A percentile compares a stretch with the other conserved stretches of the same genome.
Evolutionary conservation across 2,888 invertebrate species (phyloP).

Genomic region (Zygaena filipendulae): DNA sequence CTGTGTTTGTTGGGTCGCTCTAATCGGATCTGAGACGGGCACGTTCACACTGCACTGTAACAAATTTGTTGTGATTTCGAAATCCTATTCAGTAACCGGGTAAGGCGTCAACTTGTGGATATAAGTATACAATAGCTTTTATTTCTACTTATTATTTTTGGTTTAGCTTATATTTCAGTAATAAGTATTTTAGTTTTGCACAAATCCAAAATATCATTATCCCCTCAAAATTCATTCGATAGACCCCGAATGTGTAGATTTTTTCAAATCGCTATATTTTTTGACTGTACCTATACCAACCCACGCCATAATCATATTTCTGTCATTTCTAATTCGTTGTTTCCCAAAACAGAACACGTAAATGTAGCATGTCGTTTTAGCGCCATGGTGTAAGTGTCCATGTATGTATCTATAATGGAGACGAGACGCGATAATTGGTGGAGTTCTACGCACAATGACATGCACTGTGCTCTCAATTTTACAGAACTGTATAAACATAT

Average conservation of each 20-base stretch:
- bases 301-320: too few relatives aligned
- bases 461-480: conserved; percentile 36
- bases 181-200: too few relatives aligned
- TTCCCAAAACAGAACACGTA: background rate
- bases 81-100: conserved; percentile 28
- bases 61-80: conserved; percentile 39
- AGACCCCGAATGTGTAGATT: too few relatives aligned
- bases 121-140: too few relatives aligned
- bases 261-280: too few relatives aligned
- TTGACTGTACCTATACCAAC: too few relatives aligned
- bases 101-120: too few relatives aligned
- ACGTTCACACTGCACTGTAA: conserved; percentile 34
- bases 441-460: conserved; percentile 51
- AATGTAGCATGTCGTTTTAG: conserved; percentile 25
- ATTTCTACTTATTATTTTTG: too few relatives aligned
- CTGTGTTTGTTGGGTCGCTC: conserved; percentile 40
- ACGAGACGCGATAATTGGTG: conserved; percentile 52
- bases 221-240: too few relatives aligned
- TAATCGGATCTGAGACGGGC: conserved; percentile 42
- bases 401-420: conserved; percentile 44
- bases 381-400: conserved; percentile 32
- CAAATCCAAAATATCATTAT: too few relatives aligned
- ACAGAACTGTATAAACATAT: too few relatives aligned
- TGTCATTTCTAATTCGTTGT: background rate
- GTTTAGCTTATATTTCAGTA: too few relatives aligned